These are phyloP conservation scores for Andrena bicolor DNA, from an alignment of 2,888 invertebrate genomes.

Conservation along the genomic window DNA sequence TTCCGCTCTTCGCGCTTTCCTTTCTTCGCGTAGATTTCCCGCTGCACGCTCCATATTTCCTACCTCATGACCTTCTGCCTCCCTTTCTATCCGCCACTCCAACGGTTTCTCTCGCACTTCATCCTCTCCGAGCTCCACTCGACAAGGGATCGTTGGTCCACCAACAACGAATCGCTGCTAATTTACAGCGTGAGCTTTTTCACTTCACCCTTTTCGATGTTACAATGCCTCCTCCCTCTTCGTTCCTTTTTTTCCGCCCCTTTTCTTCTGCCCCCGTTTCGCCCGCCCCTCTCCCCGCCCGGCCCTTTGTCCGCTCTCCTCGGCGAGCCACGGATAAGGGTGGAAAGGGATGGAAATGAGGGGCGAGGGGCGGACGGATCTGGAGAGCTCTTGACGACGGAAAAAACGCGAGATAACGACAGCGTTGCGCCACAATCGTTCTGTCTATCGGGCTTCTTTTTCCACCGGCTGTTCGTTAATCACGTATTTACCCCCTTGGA, in stretches of 20 bases:
- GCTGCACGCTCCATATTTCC: neutral
- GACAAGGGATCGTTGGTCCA: slow-evolving; percentile 26
- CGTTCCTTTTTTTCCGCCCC: neutral
- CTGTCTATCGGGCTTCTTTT: slow-evolving; percentile 44
- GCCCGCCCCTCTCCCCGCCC: neutral
- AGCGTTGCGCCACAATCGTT: slow-evolving; percentile 57
- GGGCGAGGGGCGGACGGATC: neutral
- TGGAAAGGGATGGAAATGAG: slow-evolving; percentile 8
- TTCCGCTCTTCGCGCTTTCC: neutral
- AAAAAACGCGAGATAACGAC: slow-evolving; percentile 61
- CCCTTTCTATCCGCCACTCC: neutral
- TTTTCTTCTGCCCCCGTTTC: neutral
- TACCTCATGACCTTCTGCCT: neutral
- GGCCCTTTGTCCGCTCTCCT: slow-evolving; percentile 6
- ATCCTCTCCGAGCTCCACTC: neutral
- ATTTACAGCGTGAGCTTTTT: slow-evolving; percentile 24
- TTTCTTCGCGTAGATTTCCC: neutral
- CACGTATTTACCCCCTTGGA: slow-evolving; percentile 45
- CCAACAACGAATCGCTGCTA: slow-evolving; percentile 45
- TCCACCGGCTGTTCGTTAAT: slow-evolving; percentile 25
- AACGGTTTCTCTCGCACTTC: neutral
- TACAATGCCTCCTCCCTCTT: neutral
- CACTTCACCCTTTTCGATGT: neutral
- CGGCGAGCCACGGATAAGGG: neutral
- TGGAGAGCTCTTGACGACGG: slow-evolving; percentile 24